These are phyloP conservation scores for Agrilus biguttatus DNA, from an alignment of 2,888 invertebrate genomes.

Conservation along the genomic window DNA sequence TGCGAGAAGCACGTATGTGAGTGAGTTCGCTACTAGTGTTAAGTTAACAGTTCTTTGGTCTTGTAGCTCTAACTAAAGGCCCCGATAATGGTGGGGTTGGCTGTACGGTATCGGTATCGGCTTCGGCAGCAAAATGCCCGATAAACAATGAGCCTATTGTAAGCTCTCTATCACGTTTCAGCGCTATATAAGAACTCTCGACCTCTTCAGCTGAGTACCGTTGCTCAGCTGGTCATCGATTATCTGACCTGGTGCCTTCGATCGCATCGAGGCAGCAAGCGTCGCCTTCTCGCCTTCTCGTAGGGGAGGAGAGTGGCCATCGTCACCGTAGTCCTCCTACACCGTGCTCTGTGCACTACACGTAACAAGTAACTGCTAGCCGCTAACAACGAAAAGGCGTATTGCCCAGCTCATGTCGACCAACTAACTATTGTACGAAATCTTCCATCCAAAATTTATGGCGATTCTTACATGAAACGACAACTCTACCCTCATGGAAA, in stretches of 20 bases:
- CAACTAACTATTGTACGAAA: constrained; percentile 30
- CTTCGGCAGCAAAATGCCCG: too few species aligned
- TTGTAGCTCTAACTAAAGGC: background rate
- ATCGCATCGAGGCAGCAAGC: constrained; percentile 12
- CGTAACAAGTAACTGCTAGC: constrained; percentile 16
- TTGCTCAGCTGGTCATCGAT: constrained; percentile 13
- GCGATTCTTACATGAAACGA: constrained; percentile 27
- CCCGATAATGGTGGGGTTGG: background rate
- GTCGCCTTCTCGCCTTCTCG: constrained; percentile 8
- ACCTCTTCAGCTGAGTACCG: constrained; percentile 10
- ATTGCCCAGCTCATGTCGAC: constrained; percentile 29
- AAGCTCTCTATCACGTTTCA: constrained; percentile 13
- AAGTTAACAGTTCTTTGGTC: background rate
- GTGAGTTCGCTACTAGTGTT: background rate
- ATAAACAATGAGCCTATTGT: constrained; percentile 11
- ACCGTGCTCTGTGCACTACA: constrained; percentile 11
- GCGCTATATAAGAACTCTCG: constrained; percentile 10
- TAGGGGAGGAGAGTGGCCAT: too few species aligned
- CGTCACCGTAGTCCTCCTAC: constrained; percentile 7
- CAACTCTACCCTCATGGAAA: constrained; percentile 5
- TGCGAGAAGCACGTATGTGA: too few species aligned
- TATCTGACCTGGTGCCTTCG: constrained; percentile 12
- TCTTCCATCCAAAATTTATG: constrained; percentile 34
- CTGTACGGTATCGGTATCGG: too few species aligned
- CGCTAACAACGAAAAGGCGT: constrained; percentile 33